A percentile compares a stretch with the other conserved stretches of the same genome.
These are phyloP conservation scores for Diceros bicornis DNA, from an alignment of 2,797 vertebrate genomes.

Conservation along the genomic window DNA sequence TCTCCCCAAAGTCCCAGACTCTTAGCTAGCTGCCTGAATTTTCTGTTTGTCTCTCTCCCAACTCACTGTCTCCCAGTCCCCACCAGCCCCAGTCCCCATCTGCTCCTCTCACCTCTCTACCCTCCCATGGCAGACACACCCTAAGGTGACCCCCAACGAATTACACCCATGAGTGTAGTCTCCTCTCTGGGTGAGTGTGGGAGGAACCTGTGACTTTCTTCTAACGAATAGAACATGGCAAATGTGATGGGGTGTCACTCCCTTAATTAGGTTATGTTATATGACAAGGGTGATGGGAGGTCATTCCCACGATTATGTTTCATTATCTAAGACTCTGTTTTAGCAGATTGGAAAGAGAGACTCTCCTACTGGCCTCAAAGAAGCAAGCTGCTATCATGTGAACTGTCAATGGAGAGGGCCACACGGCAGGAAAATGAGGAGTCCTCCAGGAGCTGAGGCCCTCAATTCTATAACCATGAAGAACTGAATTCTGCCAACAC, in stretches of 20 bases:
- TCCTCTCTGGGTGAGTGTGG: background rate
- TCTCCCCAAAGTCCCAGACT: background rate
- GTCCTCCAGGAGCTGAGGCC: background rate
- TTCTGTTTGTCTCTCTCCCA: background rate
- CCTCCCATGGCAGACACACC: background rate
- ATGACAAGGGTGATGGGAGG: background rate
- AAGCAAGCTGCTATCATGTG: background rate
- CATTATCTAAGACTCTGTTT: background rate
- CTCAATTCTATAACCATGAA: background rate
- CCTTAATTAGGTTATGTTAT: no score
- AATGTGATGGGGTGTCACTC: background rate
- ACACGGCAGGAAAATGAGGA: background rate
- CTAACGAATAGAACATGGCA: background rate
- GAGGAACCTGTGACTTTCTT: background rate
- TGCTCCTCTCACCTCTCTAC: background rate
- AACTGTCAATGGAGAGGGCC: background rate
- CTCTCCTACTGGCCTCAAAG: background rate
- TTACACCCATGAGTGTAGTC: background rate
- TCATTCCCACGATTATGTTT: background rate
- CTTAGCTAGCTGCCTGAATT: background rate
- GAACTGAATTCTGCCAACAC: background rate
- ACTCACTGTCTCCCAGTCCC: background rate
- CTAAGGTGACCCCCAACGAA: background rate
- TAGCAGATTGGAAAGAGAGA: background rate
- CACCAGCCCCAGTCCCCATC: background rate